Evolutionary conservation across 2,113 vertebrate species (phyloP).

Genomic region (Raja brachyura): DNA sequence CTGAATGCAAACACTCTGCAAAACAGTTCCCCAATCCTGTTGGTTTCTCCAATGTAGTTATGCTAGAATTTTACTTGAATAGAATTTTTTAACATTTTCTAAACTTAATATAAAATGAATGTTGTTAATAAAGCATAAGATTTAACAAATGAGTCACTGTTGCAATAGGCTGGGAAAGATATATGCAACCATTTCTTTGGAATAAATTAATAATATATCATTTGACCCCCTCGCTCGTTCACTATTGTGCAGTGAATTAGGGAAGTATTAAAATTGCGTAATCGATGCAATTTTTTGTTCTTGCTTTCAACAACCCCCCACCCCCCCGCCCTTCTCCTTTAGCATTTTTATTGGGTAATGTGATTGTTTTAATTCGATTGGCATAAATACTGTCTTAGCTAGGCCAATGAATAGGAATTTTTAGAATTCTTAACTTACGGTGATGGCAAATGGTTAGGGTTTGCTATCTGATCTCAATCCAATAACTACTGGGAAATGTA

Average conservation of each 20-base stretch:
- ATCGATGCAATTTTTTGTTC: background rate
- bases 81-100: background rate
- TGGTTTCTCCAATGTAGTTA: background rate
- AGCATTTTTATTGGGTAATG: no score
- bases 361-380: background rate
- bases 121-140: background rate
- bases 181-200: no score
- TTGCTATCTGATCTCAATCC: background rate
- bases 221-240: background rate
- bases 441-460: background rate
- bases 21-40: no score
- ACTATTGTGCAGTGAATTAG: background rate
- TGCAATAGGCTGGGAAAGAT: background rate
- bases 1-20: no score
- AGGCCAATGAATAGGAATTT: background rate
- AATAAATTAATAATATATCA: background rate
- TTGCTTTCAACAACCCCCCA: no score
- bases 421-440: background rate
- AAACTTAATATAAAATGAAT: background rate
- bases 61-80: background rate
- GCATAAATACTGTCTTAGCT: background rate
- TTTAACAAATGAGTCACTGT: no score
- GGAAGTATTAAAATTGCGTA: background rate
- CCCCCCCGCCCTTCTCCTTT: no score
- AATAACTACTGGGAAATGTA: background rate